These are phyloP conservation scores for Ispidina picta DNA, from an alignment of 2,797 vertebrate genomes.

Conservation along the genomic window DNA sequence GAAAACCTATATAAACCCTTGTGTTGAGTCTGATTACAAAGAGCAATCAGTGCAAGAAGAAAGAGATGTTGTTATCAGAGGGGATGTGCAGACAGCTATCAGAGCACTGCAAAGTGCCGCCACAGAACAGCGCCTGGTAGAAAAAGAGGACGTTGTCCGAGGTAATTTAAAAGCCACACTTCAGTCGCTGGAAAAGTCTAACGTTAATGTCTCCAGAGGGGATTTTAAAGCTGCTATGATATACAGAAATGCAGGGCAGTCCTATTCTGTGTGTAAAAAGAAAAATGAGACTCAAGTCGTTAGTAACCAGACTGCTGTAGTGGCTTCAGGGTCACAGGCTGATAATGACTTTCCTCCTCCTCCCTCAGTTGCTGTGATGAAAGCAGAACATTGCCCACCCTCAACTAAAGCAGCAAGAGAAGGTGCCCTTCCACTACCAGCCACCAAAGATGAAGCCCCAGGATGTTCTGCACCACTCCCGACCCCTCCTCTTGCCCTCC, in stretches of 20 bases:
- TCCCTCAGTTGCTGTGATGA: slow-evolving; percentile 81
- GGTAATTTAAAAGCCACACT: slow-evolving; percentile 83
- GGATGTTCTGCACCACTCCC: slow-evolving; percentile 13
- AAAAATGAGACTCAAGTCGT: slow-evolving; percentile 62
- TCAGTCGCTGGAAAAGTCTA: slow-evolving; percentile 86
- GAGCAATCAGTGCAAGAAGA: slow-evolving; percentile 82
- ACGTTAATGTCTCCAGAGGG: slow-evolving; percentile 87
- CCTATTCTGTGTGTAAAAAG: slow-evolving; percentile 82
- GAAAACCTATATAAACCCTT: slow-evolving; percentile 75
- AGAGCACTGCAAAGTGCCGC: slow-evolving; percentile 85
- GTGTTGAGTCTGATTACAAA: slow-evolving; percentile 79
- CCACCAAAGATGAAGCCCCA: slow-evolving; percentile 43
- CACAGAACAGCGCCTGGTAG: slow-evolving; percentile 83
- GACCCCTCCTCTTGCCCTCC: slow-evolving; percentile 16
- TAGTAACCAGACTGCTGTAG: slow-evolving; percentile 80
- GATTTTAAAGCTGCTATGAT: slow-evolving; percentile 90
- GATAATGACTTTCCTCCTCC: slow-evolving; percentile 82
- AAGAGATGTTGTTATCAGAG: slow-evolving; percentile 79
- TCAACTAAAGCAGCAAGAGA: slow-evolving; percentile 49
- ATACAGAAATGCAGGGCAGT: slow-evolving; percentile 87
- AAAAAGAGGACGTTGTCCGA: slow-evolving; percentile 86
- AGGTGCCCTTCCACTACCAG: slow-evolving; percentile 16
- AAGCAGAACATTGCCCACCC: slow-evolving; percentile 75
- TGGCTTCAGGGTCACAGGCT: slow-evolving; percentile 59
- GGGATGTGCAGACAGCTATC: slow-evolving; percentile 89